These are phyloP conservation scores for Propithecus deckenii DNA, from an alignment of 2,797 vertebrate species.

Conservation along the genomic window DNA sequence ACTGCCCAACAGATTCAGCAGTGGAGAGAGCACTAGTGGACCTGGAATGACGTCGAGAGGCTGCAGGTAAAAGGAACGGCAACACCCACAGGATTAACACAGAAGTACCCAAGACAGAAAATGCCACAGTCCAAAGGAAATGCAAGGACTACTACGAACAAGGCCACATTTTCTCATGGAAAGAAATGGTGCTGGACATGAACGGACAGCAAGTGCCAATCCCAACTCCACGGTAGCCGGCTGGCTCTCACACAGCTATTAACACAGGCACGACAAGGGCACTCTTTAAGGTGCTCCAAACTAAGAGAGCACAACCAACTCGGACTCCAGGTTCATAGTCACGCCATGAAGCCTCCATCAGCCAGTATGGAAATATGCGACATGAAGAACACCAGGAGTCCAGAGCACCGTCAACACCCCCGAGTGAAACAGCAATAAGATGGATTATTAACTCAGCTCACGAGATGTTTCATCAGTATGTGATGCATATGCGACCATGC, in stretches of 20 bases:
- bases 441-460: constrained; percentile 80
- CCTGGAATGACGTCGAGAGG: constrained; percentile 99
- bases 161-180: constrained; percentile 72
- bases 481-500: constrained; percentile 70
- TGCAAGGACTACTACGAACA: constrained; percentile 72
- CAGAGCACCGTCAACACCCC: constrained; percentile 77
- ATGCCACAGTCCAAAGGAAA: constrained; percentile 83
- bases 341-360: constrained; percentile 57
- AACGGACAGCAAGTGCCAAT: constrained; percentile 79
- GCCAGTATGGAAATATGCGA: constrained; percentile 76
- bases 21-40: constrained; percentile 99
- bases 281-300: constrained; percentile 59
- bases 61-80: constrained; percentile 93
- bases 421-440: constrained; percentile 68
- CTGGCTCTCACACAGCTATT: constrained; percentile 43
- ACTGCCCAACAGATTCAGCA: constrained; percentile 97
- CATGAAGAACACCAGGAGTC: constrained; percentile 79
- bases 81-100: constrained; percentile 92
- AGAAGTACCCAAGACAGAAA: constrained; percentile 84
- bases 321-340: constrained; percentile 61
- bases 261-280: constrained; percentile 69
- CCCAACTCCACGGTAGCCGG: constrained; percentile 50
- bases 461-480: constrained; percentile 74
- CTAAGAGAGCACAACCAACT: constrained; percentile 43
- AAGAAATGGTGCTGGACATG: constrained; percentile 80